A percentile compares a stretch with the other conserved stretches of the same genome.
phyloP scores from a whole-genome alignment of 2,797 vertebrate genomes.

The Dicrostonyx torquatus region DNA sequence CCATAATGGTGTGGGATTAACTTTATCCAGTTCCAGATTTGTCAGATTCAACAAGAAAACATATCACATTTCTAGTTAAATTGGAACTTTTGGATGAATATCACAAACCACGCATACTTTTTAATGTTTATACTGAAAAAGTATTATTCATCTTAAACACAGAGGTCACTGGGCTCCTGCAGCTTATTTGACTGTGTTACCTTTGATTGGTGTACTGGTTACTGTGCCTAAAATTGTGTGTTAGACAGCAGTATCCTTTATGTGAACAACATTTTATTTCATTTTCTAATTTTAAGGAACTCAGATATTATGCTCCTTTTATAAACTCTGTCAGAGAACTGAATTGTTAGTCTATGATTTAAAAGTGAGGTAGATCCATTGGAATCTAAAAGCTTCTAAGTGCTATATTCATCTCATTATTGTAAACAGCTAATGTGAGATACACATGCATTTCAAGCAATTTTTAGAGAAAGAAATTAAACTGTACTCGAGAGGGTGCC shows the following conservation, averaged over 20 bases:
- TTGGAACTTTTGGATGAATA: slow-evolving; percentile 3
- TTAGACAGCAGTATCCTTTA: background rate
- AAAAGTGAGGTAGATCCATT: slow-evolving; percentile 32
- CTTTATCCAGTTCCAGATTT: background rate
- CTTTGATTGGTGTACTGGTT: background rate
- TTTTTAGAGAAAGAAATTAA: background rate
- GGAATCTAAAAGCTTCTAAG: slow-evolving; percentile 36
- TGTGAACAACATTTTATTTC: background rate
- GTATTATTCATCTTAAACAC: background rate
- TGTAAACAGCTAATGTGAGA: slow-evolving; percentile 27
- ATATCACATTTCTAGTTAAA: background rate
- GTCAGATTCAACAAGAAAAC: background rate
- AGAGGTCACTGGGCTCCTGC: background rate
- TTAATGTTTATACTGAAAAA: background rate
- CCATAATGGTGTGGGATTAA: background rate
- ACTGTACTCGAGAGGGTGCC: no score
- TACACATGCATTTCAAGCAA: slow-evolving; percentile 19
- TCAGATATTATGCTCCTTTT: background rate
- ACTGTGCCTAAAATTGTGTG: background rate
- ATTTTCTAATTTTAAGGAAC: background rate
- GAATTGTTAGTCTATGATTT: slow-evolving; percentile 31
- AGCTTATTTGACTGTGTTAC: background rate
- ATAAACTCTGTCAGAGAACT: slow-evolving; percentile 12
- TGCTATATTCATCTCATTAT: slow-evolving; percentile 20
- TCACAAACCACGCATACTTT: background rate